Base-by-base conservation (phyloP, 2,888 invertebrate genomes). In the Antheraea assamensis region DNA sequence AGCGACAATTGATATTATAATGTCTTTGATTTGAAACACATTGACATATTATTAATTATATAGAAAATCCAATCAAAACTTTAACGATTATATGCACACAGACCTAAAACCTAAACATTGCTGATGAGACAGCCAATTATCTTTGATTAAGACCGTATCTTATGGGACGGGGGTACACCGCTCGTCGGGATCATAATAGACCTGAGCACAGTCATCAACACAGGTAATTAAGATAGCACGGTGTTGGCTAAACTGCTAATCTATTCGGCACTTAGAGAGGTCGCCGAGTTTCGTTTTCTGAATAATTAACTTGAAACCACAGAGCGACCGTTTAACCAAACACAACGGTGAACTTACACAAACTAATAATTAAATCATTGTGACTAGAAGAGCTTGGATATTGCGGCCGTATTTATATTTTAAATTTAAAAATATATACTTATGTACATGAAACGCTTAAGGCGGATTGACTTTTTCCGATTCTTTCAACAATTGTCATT, bases 161-260 rank as follows among this genome's bases (percentile, higher is more conserved):
- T 30, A 30, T 64, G 30, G 61, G 61, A 64, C 61, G 30, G 27
- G 61, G 27, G 71, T 71, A 52, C 4, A 52, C 52, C 66, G 49
- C 71, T 49, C 64, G 19, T 64, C 21, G 64, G 52, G 55, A 71
- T 66, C 61, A 68, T 71, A 72, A 74, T 71, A 71, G 71, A 68
- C 68, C 71, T 68, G 66, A 71, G 70, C 70, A 70, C 24, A 72
- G 72, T 30, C 73, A 73, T 72, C 73, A 74, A 73, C 72, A 58
- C 68, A 72, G 66, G 75, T 74, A 72, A 75, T 75, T 75, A 75
- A 71, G 75, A 71, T 74, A 66, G 70, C 71, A 35, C 35, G 35
- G 35, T 35, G 68, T 68, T 35, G 68, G 68, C 35, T 64, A 35
- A 68, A 68, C 35, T 68, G 68, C 68, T 68, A 68, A 68, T 68